Conservation (phyloP, 37 sponge, comb jelly and placozoan genomes). For the Beroe forskalii region DNA sequence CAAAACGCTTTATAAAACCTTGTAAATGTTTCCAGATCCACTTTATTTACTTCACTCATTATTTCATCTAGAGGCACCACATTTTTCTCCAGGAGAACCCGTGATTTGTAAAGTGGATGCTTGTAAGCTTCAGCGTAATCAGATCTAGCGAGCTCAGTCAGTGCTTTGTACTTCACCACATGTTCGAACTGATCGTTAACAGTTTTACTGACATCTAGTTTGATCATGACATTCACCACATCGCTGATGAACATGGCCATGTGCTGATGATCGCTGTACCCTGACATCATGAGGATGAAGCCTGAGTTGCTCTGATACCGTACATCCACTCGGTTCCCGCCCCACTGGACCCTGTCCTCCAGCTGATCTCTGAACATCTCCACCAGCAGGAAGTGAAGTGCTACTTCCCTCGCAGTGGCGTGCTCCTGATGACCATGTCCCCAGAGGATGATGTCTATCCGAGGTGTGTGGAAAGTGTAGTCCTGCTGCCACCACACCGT, state of each 20-base stretch:
- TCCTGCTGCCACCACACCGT: slow-evolving; percentile 54
- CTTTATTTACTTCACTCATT: background rate
- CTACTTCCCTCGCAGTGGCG: background rate
- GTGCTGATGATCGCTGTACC: slow-evolving; percentile 37
- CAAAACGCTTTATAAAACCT: background rate
- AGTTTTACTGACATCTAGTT: background rate
- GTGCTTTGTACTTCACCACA: slow-evolving; percentile 33
- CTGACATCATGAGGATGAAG: background rate
- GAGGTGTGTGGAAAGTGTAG: slow-evolving; percentile 58
- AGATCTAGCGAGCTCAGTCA: background rate
- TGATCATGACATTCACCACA: background rate
- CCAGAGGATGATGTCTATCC: slow-evolving; percentile 28
- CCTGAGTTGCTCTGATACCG: slow-evolving; percentile 61
- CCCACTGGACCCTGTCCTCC: background rate
- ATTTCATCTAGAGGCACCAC: slow-evolving; percentile 22
- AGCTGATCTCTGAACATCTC: slow-evolving; percentile 16
- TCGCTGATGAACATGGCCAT: background rate
- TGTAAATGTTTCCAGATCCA: background rate
- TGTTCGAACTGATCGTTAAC: background rate
- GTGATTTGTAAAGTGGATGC: slow-evolving; percentile 48
- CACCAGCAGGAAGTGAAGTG: slow-evolving; percentile 40
- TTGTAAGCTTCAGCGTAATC: slow-evolving; percentile 63
- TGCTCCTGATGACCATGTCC: background rate
- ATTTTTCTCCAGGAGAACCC: slow-evolving; percentile 56
- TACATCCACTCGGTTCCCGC: background rate